Conservation (phyloP, 92 coral and sea anemone species). For the Palythoa grandis region DNA sequence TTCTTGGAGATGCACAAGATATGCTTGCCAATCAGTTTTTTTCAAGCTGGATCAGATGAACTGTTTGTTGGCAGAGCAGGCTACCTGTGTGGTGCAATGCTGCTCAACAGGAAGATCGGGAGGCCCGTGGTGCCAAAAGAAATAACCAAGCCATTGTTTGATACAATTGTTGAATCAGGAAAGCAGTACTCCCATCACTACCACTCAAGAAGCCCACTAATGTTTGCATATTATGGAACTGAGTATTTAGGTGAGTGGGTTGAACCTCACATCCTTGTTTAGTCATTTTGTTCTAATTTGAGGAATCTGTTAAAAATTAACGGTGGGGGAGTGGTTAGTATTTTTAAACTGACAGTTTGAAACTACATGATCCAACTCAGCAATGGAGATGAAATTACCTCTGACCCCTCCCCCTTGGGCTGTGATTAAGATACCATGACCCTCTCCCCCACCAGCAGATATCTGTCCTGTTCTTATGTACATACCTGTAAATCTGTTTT, state of each 20-base stretch:
- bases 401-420: too few species aligned
- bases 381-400: too few species aligned
- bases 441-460: too few species aligned
- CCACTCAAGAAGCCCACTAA: conserved; percentile 76
- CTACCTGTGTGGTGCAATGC: conserved; percentile 80
- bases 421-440: too few species aligned
- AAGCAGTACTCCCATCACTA: conserved; percentile 65
- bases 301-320: too few species aligned
- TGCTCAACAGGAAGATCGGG: conserved; percentile 75
- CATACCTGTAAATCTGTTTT: too few species aligned
- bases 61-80: conserved; percentile 95
- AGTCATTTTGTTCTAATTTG: too few species aligned
- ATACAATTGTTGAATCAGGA: conserved; percentile 79
- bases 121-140: conserved; percentile 70
- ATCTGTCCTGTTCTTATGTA: too few species aligned
- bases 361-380: too few species aligned
- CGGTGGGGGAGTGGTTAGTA: too few species aligned
- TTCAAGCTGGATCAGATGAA: conserved; percentile 83
- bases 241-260: conserved; percentile 75
- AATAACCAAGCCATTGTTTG: conserved; percentile 71
- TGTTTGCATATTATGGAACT: conserved; percentile 88
- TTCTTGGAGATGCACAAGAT: conserved; percentile 80
- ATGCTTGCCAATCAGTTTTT: conserved; percentile 72
- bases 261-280: not conserved
- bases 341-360: too few species aligned